phyloP scores from a whole-genome alignment of 1,140 invertebrate species.

The Palaemon carinicauda region DNA sequence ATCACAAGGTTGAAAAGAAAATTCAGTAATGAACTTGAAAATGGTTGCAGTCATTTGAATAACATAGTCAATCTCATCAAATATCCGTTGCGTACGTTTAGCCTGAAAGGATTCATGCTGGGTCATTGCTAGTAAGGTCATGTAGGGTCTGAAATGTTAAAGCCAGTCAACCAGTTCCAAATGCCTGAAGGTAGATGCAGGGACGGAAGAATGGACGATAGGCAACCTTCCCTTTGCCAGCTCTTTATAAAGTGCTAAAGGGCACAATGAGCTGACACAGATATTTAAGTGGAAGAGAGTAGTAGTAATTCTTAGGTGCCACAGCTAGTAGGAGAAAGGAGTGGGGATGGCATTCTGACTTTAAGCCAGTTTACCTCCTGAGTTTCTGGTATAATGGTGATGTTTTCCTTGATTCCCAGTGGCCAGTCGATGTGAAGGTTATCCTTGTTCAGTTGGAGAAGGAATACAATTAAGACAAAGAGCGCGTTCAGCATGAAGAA shows the following conservation, averaged over 20 bases:
- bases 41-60: too few species aligned
- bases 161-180: neutral
- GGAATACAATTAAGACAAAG: conserved; percentile 97
- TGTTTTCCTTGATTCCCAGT: conserved; percentile 91
- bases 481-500: conserved; percentile 99
- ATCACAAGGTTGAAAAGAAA: too few species aligned
- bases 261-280: neutral
- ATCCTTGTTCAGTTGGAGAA: conserved; percentile 98
- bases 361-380: conserved; percentile 73
- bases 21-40: too few species aligned
- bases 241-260: too few species aligned
- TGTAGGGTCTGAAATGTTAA: neutral
- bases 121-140: conserved; percentile 29
- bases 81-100: neutral
- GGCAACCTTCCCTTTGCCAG: too few species aligned
- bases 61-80: too few species aligned
- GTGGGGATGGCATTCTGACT: neutral
- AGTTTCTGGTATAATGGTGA: conserved; percentile 90
- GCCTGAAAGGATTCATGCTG: conserved; percentile 16
- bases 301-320: neutral
- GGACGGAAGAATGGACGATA: too few species aligned
- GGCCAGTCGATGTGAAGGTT: conserved; percentile 94
- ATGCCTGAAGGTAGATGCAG: neutral
- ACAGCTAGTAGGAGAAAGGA: conserved; percentile 24
- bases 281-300: neutral